Evolutionary conservation across 2,113 vertebrate species (phyloP).

Genomic region (Phrynosoma blainvillii): DNA sequence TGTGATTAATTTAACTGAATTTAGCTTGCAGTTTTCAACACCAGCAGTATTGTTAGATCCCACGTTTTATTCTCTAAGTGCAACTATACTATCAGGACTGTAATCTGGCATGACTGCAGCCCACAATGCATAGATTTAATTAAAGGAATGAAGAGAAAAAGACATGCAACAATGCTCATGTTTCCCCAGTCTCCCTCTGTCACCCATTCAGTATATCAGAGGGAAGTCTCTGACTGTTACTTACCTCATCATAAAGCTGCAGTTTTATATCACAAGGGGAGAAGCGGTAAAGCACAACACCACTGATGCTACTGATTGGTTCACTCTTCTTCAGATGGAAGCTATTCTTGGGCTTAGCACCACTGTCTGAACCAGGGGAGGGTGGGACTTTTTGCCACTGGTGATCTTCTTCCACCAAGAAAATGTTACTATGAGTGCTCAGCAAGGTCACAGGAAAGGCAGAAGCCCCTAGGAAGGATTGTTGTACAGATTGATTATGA

Average conservation of each 20-base stretch:
- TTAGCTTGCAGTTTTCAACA: neutral
- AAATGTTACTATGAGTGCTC: constrained; percentile 75
- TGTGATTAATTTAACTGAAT: neutral
- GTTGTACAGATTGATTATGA: neutral
- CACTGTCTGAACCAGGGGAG: constrained; percentile 28
- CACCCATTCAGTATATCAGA: neutral
- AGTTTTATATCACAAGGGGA: constrained; percentile 82
- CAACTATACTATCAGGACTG: neutral
- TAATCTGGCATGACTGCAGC: neutral
- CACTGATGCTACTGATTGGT: constrained; percentile 78
- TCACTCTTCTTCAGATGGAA: constrained; percentile 70
- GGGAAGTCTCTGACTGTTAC: neutral
- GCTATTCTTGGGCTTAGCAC: constrained; percentile 31
- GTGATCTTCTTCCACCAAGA: constrained; percentile 80
- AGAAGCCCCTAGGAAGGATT: constrained; percentile 64
- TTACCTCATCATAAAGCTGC: constrained; percentile 93
- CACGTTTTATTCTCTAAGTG: too few species aligned
- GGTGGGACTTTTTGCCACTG: constrained; percentile 62
- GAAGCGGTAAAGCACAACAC: constrained; percentile 81
- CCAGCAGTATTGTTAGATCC: neutral
- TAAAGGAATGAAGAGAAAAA: neutral
- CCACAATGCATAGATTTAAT: neutral
- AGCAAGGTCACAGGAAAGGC: constrained; percentile 77
- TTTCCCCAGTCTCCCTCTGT: neutral
- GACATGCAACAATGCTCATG: neutral